Evolutionary conservation across 2,888 invertebrate genomes (phyloP), one percentile per base, ranked within the genome.

Genomic region (Belgica antarctica): DNA sequence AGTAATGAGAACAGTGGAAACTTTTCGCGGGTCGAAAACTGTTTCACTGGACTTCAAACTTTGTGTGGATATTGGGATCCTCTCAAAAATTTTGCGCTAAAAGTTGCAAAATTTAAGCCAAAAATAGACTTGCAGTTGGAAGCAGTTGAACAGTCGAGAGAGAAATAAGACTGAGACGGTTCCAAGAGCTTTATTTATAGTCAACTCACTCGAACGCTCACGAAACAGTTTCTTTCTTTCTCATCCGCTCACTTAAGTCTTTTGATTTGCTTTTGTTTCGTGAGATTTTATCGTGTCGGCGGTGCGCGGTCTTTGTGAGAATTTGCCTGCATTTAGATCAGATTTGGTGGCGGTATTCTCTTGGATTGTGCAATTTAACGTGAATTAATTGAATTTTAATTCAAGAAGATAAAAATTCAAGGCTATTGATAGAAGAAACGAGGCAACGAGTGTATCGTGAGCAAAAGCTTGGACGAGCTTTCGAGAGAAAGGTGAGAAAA

Each of bases 181-280:
- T 68, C 24, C 22, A 31, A 68, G 57, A 68, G 68, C 68, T 47
- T 68, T 68, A 31, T 68, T 25, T 68, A 68, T 68, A 68, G 52
- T 27, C 41, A n/a, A n/a, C n/a, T n/a, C n/a, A n/a, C n/a, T n/a
- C 41, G 15, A 15, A 41, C 41, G 52, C 12, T 22, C 7, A 22
- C 52, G 52, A 52, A n/a, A 52, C 12, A 12, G 17, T 52, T 52
- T 17, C 22, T 22, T 22, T 8, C 34, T 12, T 31, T 7, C 52
- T 22, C 52, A 22, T 52, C 22, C 52, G 52, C 52, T 52, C 52
- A 52, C n/a, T 52, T 22, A 52, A 52, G 22, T 52, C 52, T 52
- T 52, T 52, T n/a, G 52, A 19, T 3, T 52, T n/a, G n/a, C 22
- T 22, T 52, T 22, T 52, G 17, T 52, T 22, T 52, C 17, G 12